Conservation (phyloP, 1,140 invertebrate species). For the Charaxes varanes region DNA sequence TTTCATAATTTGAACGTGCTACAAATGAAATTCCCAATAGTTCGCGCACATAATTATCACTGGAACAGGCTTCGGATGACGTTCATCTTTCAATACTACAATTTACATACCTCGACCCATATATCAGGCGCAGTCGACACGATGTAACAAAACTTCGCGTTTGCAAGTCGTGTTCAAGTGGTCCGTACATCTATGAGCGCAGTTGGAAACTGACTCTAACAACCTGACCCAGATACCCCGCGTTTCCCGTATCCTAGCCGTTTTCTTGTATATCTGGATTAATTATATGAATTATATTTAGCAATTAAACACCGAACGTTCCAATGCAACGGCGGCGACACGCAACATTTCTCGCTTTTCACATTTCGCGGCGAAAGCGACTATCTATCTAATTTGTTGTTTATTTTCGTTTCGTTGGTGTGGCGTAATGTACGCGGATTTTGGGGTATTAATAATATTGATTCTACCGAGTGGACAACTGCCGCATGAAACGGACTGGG, state of each 20-base stretch:
- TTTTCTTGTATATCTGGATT: conserved; percentile 42
- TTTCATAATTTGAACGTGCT: too few relatives aligned
- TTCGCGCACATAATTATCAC: too few relatives aligned
- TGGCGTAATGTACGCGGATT: conserved; percentile 34
- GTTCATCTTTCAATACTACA: not conserved
- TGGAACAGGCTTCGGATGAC: too few relatives aligned
- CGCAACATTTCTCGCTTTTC: conserved; percentile 54
- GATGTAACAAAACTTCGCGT: conserved; percentile 7
- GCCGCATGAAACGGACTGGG: not conserved
- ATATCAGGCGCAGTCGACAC: conserved; percentile 1
- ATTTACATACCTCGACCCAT: conserved; percentile 4
- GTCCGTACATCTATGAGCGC: conserved; percentile 9
- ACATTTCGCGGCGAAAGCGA: conserved; percentile 35
- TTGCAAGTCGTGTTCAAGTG: conserved; percentile 1
- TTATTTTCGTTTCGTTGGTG: conserved; percentile 48
- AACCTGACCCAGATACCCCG: conserved; percentile 23
- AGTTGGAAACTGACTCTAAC: conserved; percentile 12
- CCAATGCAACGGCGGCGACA: conserved; percentile 59
- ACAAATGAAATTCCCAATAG: too few relatives aligned
- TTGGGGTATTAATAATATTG: conserved; percentile 31
- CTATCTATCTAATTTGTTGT: conserved; percentile 52
- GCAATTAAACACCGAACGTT: conserved; percentile 57
- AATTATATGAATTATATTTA: conserved; percentile 68
- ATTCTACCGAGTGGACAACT: conserved; percentile 24
- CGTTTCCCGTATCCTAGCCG: conserved; percentile 39